A percentile compares a stretch with the other conserved stretches of the same genome.
These are phyloP conservation scores for Cynopterus brachyotis DNA, from an alignment of 2,113 vertebrate genomes.

Conservation along the genomic window DNA sequence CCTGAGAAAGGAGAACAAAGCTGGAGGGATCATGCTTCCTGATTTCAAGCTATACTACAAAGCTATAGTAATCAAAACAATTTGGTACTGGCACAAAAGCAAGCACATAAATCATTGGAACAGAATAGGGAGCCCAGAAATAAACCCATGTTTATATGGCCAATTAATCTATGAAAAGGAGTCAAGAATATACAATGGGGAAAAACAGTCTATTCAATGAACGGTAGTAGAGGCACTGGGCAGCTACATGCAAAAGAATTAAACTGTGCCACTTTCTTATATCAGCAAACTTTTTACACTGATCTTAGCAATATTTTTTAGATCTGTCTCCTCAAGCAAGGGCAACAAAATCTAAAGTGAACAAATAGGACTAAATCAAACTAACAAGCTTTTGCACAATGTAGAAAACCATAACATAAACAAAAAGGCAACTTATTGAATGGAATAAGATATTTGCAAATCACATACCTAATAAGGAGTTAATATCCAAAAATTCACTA, in stretches of 20 bases:
- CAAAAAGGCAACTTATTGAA: not conserved
- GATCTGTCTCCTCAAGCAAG: not conserved
- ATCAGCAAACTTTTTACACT: not conserved
- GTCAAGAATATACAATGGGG: not conserved
- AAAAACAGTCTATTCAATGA: not conserved
- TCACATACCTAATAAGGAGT: not conserved
- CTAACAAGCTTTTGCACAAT: not conserved
- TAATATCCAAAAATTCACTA: not conserved
- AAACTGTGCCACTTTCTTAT: not conserved
- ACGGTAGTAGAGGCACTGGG: not conserved
- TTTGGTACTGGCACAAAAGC: not conserved
- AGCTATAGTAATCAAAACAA: not conserved
- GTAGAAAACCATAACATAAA: not conserved
- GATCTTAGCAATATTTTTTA: not conserved
- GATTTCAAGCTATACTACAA: not conserved
- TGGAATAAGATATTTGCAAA: not conserved
- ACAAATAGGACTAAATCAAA: not conserved
- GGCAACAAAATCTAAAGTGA: not conserved
- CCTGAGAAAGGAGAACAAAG: not conserved
- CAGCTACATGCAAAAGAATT: not conserved
- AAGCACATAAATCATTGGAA: not conserved
- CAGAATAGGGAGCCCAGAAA: not conserved
- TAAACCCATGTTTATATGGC: not conserved
- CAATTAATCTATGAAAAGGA: not conserved
- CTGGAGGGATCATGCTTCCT: not conserved